These are phyloP conservation scores for Trogon melanurus DNA, from an alignment of 2,113 vertebrate genomes.

Conservation along the genomic window DNA sequence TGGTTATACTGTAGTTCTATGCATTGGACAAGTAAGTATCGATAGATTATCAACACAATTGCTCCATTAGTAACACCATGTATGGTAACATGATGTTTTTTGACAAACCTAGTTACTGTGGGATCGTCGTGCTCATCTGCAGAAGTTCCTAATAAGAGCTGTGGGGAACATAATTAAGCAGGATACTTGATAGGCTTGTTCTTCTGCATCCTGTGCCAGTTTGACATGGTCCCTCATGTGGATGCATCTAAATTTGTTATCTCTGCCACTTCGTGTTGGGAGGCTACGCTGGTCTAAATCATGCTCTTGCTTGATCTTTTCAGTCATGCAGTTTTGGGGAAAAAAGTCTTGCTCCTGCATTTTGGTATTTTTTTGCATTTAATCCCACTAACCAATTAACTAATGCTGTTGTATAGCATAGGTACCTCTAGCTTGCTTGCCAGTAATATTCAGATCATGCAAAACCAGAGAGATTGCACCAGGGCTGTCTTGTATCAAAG, in stretches of 20 bases:
- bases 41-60: background rate
- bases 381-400: background rate
- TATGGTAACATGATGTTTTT: background rate
- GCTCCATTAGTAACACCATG: background rate
- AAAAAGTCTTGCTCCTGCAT: background rate
- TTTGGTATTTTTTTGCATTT: background rate
- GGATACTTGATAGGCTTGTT: background rate
- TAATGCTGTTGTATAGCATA: background rate
- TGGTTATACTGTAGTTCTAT: constrained; percentile 85
- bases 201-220: background rate
- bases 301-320: background rate
- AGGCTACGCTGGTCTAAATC: background rate
- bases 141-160: background rate
- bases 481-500: background rate
- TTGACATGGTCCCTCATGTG: background rate
- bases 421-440: background rate
- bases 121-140: background rate
- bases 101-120: background rate
- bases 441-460: background rate
- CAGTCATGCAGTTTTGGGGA: background rate
- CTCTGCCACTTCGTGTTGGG: background rate
- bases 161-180: background rate
- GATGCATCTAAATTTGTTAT: background rate
- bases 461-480: background rate
- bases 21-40: constrained; percentile 87